phyloP scores from a whole-genome alignment of 2,888 invertebrate genomes.

The Apocheima hispidaria region DNA sequence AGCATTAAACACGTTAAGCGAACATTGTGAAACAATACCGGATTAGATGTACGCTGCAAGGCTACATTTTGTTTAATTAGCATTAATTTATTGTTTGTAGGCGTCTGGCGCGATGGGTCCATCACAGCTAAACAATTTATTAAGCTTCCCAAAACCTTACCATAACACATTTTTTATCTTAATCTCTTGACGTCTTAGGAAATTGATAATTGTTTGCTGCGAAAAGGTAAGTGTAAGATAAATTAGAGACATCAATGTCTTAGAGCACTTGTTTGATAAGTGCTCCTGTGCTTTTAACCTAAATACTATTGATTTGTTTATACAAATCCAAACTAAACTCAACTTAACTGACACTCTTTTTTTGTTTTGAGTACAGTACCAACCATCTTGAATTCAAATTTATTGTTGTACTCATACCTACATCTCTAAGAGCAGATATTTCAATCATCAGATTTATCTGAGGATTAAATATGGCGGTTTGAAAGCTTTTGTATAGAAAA shows the following conservation, averaged over 20 bases:
- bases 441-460: too few relatives aligned
- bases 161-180: background rate
- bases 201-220: background rate
- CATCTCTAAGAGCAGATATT: too few relatives aligned
- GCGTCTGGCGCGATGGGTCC: conserved; percentile 34
- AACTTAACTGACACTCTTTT: too few relatives aligned
- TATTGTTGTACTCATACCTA: too few relatives aligned
- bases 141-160: conserved; percentile 1
- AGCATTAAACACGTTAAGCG: conserved; percentile 48
- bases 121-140: background rate
- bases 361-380: too few relatives aligned
- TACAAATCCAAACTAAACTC: background rate
- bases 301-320: background rate
- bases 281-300: conserved; percentile 10
- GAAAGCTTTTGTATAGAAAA: too few relatives aligned
- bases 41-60: conserved; percentile 57
- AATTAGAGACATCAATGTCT: conserved; percentile 34
- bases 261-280: conserved; percentile 27
- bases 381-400: too few relatives aligned
- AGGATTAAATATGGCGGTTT: too few relatives aligned
- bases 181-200: background rate
- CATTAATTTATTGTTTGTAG: conserved; percentile 52
- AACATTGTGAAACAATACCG: conserved; percentile 55
- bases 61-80: conserved; percentile 61
- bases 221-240: conserved; percentile 23